Evolutionary conservation across 2,113 vertebrate species (phyloP).

Genomic region (Hystrix cristata): DNA sequence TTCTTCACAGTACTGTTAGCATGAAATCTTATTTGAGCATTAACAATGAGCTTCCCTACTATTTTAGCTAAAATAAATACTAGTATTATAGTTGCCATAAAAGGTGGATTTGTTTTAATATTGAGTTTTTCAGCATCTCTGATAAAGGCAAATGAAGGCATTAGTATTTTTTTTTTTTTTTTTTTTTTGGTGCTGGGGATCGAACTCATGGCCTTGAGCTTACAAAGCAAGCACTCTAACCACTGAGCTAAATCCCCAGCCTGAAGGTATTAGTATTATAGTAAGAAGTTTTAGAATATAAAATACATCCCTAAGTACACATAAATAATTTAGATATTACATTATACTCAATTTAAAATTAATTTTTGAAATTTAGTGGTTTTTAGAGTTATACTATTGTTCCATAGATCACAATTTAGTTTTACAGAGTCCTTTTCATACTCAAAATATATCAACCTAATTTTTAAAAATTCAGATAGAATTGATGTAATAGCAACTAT

Average conservation of each 20-base stretch:
- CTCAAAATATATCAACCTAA: not conserved
- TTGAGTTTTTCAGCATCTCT: not conserved
- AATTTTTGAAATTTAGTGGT: slow-evolving; percentile 18
- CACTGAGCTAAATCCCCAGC: too few relatives aligned
- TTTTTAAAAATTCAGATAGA: not conserved
- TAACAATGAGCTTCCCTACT: not conserved
- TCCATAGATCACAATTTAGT: not conserved
- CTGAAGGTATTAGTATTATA: slow-evolving; percentile 21
- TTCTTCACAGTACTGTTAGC: not conserved
- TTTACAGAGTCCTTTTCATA: slow-evolving; percentile 8
- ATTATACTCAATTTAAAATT: slow-evolving; percentile 31
- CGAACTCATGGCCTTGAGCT: too few relatives aligned
- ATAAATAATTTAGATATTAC: slow-evolving; percentile 47
- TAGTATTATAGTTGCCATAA: not conserved
- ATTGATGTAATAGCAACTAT: not conserved
- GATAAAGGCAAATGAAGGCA: slow-evolving; percentile 1
- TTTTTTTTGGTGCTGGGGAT: too few relatives aligned
- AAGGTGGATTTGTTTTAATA: slow-evolving; percentile 43
- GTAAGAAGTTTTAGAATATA: not conserved
- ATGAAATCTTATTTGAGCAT: not conserved
- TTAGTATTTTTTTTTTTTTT: not conserved
- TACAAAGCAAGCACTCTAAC: too few relatives aligned
- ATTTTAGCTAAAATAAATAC: slow-evolving; percentile 17
- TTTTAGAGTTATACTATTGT: not conserved
- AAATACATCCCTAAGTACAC: not conserved